A percentile compares a stretch with the other conserved stretches of the same genome.
Conservation (phyloP, 2,113 vertebrate species). For the Coptodon bakossiorum region DNA sequence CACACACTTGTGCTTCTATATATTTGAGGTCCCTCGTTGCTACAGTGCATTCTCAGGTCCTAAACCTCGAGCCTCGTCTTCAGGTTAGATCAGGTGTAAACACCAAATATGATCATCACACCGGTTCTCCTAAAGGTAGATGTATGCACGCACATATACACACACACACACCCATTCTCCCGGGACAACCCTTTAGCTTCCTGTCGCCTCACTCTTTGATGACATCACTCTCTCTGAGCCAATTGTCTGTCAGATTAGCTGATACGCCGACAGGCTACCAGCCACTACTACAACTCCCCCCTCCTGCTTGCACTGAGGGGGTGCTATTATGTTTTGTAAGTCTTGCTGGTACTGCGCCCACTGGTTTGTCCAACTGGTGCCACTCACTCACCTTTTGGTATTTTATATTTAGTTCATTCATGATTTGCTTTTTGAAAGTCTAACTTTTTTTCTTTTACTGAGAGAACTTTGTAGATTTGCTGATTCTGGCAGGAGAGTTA, state of each 20-base stretch:
- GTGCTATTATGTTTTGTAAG: not conserved
- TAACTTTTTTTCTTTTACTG: not conserved
- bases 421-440: not conserved
- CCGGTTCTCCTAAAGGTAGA: not conserved
- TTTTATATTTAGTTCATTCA: not conserved
- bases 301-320: not conserved
- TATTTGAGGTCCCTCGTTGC: not conserved
- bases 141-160: not conserved
- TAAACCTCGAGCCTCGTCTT: not conserved
- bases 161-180: slow-evolving; percentile 8
- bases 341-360: not conserved
- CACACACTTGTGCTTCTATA: not conserved
- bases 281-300: not conserved
- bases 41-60: not conserved
- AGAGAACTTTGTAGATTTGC: not conserved
- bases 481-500: not conserved
- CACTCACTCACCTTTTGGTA: not conserved
- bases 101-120: not conserved
- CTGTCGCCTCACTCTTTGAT: slow-evolving; percentile 1
- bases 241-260: slow-evolving; percentile 19
- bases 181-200: not conserved
- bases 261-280: not conserved
- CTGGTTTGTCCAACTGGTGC: not conserved
- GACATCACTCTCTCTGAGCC: slow-evolving; percentile 20
- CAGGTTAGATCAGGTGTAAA: not conserved